Base-by-base conservation (phyloP, 2,888 invertebrate genomes). In the Eumacrocentrus americanus region DNA sequence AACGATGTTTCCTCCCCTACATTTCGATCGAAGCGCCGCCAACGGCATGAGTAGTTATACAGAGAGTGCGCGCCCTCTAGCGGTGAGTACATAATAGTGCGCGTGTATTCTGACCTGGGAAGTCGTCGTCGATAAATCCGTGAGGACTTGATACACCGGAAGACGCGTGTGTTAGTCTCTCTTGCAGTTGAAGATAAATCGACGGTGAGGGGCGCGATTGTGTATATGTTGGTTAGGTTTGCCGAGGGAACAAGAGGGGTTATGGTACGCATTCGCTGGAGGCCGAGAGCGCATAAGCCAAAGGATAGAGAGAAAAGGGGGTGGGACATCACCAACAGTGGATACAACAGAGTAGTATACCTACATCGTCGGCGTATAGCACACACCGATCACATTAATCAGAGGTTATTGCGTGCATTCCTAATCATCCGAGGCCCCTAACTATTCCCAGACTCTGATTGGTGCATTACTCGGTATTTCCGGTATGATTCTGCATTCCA, bases 401-500 rank as follows among this genome's bases (percentile, higher is more conserved):
- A 80, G 80, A 79, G 80, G 80, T 80, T 80, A 80, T 81, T 80
- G 80, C 80, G 79, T 79, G 80, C 80, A 80, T 80, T 80, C 80
- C 80, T 80, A 80, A 80, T 80, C 80, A 80, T 80, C 78, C 78
- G 73, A 75, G 74, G 70, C 72, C 74, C 74, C 79, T 76, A 79
- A 79, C 80, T 77, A 79, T 80, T 79, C 79, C 78, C 76, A 77
- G 79, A 77, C 75, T 78, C 80, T 78, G 80, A 80, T 80, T 80
- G 80, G 80, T 76, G 79, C 79, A 80, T 80, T 80, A 79, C 79
- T 79, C 78, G 80, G 79, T 75, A 80, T 80, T 80, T 80, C 80
- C 79, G 80, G 79, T 80, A 79, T 78, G 77, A 78, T 79, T 79
- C 78, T 76, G 74, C 79, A 79, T 79, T 79, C 79, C 78, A 76